These are phyloP conservation scores for Euura saliciscinereae DNA, from an alignment of 1,140 invertebrate species.

Conservation along the genomic window DNA sequence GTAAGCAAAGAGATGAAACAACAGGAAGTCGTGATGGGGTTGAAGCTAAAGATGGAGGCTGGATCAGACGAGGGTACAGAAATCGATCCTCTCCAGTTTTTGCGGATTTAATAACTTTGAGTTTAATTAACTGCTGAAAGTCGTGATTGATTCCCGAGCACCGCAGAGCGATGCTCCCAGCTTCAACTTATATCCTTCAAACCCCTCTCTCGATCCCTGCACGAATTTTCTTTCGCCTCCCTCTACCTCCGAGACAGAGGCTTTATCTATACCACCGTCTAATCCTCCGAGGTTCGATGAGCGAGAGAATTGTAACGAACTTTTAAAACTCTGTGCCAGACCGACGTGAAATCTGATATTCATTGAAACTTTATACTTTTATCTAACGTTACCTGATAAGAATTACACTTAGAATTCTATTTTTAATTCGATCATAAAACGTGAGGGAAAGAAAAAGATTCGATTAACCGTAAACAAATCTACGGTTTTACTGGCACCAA, in stretches of 20 bases:
- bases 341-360: background rate
- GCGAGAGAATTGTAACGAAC: background rate
- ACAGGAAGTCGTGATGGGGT: conserved; percentile 10
- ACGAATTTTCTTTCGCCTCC: conserved; percentile 21
- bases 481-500: conserved; percentile 9
- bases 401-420: background rate
- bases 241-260: background rate
- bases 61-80: background rate
- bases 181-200: conserved; percentile 11
- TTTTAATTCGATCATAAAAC: too few species aligned
- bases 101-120: conserved; percentile 55
- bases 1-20: conserved; percentile 24
- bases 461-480: conserved; percentile 26
- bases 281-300: conserved; percentile 25
- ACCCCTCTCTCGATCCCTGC: conserved; percentile 20
- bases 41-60: conserved; percentile 4
- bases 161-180: conserved; percentile 17
- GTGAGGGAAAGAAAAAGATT: background rate
- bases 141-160: conserved; percentile 49
- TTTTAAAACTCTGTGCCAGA: background rate
- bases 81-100: conserved; percentile 40
- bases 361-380: background rate
- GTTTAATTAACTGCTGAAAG: conserved; percentile 56
- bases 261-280: conserved; percentile 10
- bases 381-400: background rate